Base-by-base conservation (phyloP, 2,888 invertebrate genomes). In the Himalopsyche kuldschensis region DNA sequence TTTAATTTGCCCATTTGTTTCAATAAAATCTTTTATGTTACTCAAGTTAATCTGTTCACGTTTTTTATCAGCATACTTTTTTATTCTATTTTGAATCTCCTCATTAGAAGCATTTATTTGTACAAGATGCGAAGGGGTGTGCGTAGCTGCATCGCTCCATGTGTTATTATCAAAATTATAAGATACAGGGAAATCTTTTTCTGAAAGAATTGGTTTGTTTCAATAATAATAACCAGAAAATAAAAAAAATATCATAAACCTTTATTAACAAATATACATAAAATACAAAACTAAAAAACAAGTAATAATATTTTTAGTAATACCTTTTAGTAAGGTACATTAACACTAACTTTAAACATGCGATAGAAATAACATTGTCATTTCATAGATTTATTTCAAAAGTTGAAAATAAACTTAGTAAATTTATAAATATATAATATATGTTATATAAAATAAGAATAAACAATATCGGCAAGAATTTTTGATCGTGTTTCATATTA, bases 21-120 rank as follows among this genome's bases (percentile, higher is more conserved):
- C 41, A 69, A 95, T 95, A 88, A 96, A 97, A 88, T 97, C 97
- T 86, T 94, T 92, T 27, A 95, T 92, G 88, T 97, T 97, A 85
- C 92, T 93, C 8, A 93, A 88, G 90, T 97, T 94, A 8, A 94
- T 93, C 90, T 96, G 96, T 84, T 93, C 93, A 46, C 96, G 92
- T 90, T 97, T 97, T 86, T 94, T 92, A 86, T 94, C 93, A 47
- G 96, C 95, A 87, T 96, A 97, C 87, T 95, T 94, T 85, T 93
- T 90, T 86, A 97, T 96, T 80, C 97, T 92, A 82, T 93, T 91
- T 82, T 94, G 90, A 2, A 96, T 88, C 88, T 96, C 96, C 31
- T 92, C 91, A 85, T 92, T 92, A 1, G 93, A 91, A 0, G 95
- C 96, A 87, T 93, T 94, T 80, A 96, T 94, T 90, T 96, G 96